A percentile compares a stretch with the other conserved stretches of the same genome.
phyloP scores from a whole-genome alignment of 2,797 vertebrate genomes.

The Pelobates cultripes region DNA sequence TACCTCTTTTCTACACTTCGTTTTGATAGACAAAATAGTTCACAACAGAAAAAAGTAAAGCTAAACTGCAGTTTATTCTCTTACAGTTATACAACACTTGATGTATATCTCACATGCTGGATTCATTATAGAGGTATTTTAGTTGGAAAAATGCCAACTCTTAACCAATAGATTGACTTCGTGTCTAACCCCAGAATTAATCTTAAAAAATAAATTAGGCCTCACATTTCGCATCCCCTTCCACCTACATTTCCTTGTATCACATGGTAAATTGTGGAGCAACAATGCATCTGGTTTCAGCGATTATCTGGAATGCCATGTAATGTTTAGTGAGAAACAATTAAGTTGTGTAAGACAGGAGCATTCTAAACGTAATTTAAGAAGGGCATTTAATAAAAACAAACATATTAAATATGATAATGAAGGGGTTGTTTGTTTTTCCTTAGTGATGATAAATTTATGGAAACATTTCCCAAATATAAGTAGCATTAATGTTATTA shows the following conservation, averaged over 20 bases:
- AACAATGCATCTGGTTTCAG: slow-evolving; percentile 39
- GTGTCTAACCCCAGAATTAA: slow-evolving; percentile 60
- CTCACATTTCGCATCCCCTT: slow-evolving; percentile 61
- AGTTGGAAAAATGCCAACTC: slow-evolving; percentile 58
- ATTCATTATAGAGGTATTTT: slow-evolving; percentile 61
- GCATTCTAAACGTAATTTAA: slow-evolving; percentile 17
- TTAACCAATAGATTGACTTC: slow-evolving; percentile 63
- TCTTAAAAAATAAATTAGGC: slow-evolving; percentile 59
- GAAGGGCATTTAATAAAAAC: slow-evolving; percentile 16
- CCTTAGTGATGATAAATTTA: slow-evolving; percentile 41
- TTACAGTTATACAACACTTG: slow-evolving; percentile 38
- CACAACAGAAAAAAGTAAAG: slow-evolving; percentile 16
- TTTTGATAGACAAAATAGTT: too few relatives aligned
- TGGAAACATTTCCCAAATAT: slow-evolving; percentile 30
- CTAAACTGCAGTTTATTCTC: slow-evolving; percentile 38
- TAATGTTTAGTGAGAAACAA: slow-evolving; percentile 36
- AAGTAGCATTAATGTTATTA: slow-evolving; percentile 22
- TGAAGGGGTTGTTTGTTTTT: slow-evolving; percentile 31
- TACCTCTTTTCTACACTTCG: background rate
- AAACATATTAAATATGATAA: slow-evolving; percentile 30
- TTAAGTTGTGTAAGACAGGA: slow-evolving; percentile 7
- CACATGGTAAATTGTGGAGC: slow-evolving; percentile 55
- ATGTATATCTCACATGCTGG: slow-evolving; percentile 48
- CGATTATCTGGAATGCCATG: slow-evolving; percentile 40
- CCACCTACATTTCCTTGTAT: slow-evolving; percentile 55